Conservation (phyloP, 2,888 invertebrate genomes). For the Tiphia femorata region DNA sequence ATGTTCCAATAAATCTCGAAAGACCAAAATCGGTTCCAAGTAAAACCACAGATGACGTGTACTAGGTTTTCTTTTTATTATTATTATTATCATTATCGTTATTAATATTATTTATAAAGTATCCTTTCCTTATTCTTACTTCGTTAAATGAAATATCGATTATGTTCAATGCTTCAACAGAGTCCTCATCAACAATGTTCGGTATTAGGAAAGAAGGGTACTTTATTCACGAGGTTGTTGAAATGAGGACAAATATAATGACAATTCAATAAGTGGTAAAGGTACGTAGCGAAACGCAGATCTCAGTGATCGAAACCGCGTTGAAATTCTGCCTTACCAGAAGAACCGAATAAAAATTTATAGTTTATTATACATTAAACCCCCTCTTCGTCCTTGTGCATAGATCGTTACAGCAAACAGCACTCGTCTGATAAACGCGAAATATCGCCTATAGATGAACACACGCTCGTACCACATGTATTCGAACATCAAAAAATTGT, state of each 20-base stretch:
- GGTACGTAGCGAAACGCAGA: slow-evolving; percentile 5
- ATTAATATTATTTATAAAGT: too few species aligned
- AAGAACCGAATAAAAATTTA: not conserved
- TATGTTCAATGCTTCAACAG: too few species aligned
- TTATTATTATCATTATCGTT: not conserved
- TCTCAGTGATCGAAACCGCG: not conserved
- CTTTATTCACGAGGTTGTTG: too few species aligned
- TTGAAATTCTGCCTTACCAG: not conserved
- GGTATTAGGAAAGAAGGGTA: too few species aligned
- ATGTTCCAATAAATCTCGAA: slow-evolving; percentile 19
- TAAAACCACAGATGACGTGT: not conserved
- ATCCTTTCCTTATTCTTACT: too few species aligned
- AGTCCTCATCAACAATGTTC: too few species aligned
- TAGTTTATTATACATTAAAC: slow-evolving; percentile 16
- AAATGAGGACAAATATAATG: not conserved
- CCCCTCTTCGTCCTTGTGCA: too few species aligned
- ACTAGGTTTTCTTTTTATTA: not conserved
- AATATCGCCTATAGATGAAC: slow-evolving; percentile 23
- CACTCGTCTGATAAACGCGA: slow-evolving; percentile 35
- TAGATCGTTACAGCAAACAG: slow-evolving; percentile 25
- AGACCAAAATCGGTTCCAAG: slow-evolving; percentile 7
- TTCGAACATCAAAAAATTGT: slow-evolving; percentile 18
- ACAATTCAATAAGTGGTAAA: not conserved
- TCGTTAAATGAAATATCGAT: too few species aligned
- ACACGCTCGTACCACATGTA: slow-evolving; percentile 1